These are phyloP conservation scores for Loxodonta africana DNA, from an alignment of 2,113 vertebrate genomes.

Conservation along the genomic window DNA sequence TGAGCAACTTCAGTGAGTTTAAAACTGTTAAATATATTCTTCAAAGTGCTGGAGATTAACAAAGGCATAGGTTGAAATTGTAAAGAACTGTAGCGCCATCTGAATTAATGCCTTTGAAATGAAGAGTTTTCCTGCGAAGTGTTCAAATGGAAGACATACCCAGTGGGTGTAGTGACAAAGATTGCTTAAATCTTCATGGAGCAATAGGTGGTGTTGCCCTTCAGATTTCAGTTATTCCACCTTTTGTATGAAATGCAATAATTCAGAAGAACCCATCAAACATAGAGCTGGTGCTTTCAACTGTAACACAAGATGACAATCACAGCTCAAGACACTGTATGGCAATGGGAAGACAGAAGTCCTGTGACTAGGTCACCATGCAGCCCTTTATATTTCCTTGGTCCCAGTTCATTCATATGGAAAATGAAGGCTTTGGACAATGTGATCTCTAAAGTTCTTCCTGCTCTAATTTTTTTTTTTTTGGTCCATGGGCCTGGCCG, in stretches of 20 bases:
- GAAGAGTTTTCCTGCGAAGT: not conserved
- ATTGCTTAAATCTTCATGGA: not conserved
- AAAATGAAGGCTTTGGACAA: not conserved
- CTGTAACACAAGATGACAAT: not conserved
- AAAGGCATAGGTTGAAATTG: not conserved
- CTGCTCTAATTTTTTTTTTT: not conserved
- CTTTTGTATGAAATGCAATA: not conserved
- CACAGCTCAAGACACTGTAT: not conserved
- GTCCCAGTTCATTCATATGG: not conserved
- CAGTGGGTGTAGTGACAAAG: not conserved
- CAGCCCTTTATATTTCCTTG: not conserved
- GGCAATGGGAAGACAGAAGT: not conserved
- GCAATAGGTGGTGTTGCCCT: conserved; percentile 21
- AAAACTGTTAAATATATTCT: conserved; percentile 41
- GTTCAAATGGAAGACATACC: conserved; percentile 3
- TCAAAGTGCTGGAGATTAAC: conserved; percentile 21
- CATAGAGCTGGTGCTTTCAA: conserved; percentile 35
- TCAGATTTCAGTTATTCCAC: conserved; percentile 3
- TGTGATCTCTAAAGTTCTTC: not conserved
- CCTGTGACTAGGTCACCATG: not conserved
- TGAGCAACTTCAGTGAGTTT: conserved; percentile 38
- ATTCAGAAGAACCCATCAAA: not conserved
- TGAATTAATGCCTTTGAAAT: conserved; percentile 49
- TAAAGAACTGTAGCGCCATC: not conserved
- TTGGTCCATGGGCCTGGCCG: not conserved